Percentiles rank a stretch among this genome's conserved stretches.
These are phyloP conservation scores for Drosophila antonietae DNA, from an alignment of 2,888 invertebrate species.

Conservation along the genomic window DNA sequence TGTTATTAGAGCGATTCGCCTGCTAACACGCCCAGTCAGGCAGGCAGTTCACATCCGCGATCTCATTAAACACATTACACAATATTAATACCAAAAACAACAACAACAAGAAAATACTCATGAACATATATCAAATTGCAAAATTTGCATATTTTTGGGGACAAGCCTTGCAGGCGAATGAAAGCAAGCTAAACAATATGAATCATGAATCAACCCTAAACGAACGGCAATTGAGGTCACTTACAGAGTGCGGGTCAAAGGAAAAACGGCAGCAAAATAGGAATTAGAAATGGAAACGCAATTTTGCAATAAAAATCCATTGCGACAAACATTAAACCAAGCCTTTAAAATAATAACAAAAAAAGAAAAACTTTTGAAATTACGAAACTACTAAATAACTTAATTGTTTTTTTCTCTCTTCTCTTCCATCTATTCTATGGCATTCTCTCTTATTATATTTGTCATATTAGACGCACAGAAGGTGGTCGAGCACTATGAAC, in stretches of 20 bases:
- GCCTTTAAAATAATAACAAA: slow-evolving; percentile 29
- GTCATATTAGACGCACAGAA: slow-evolving; percentile 63
- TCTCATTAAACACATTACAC: slow-evolving; percentile 37
- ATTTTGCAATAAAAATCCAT: slow-evolving; percentile 75
- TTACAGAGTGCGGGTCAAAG: background rate
- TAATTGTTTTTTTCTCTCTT: slow-evolving; percentile 48
- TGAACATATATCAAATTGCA: slow-evolving; percentile 46
- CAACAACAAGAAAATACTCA: slow-evolving; percentile 14
- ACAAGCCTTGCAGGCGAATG: slow-evolving; percentile 24
- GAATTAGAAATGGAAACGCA: slow-evolving; percentile 69
- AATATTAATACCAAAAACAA: background rate
- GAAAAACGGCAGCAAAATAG: slow-evolving; percentile 1
- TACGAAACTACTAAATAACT: slow-evolving; percentile 54
- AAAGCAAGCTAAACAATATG: background rate
- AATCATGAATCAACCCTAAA: slow-evolving; percentile 23
- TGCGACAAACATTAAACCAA: slow-evolving; percentile 37
- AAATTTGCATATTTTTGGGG: slow-evolving; percentile 52
- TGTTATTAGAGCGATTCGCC: background rate
- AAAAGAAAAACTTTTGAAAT: slow-evolving; percentile 44
- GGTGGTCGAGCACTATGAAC: slow-evolving; percentile 40
- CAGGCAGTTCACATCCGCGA: too few relatives aligned
- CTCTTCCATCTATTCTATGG: background rate
- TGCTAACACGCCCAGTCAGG: too few relatives aligned
- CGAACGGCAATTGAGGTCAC: slow-evolving; percentile 37
- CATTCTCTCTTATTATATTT: slow-evolving; percentile 14